Conservation (phyloP, 1,140 invertebrate species). For the Phymorhynchus buccinoides region DNA sequence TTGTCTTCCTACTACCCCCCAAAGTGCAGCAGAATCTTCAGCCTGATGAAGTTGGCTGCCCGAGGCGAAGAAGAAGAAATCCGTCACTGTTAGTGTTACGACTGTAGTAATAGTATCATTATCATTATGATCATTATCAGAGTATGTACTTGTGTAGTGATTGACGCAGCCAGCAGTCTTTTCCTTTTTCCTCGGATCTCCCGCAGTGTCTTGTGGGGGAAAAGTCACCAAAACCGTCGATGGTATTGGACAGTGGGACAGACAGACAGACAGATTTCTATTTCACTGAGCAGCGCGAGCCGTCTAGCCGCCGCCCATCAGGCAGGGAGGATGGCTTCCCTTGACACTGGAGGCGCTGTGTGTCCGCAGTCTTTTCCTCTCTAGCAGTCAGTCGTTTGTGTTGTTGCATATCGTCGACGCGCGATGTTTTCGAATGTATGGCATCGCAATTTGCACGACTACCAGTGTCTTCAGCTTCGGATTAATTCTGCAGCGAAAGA, state of each 20-base stretch:
- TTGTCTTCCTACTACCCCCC: too few relatives aligned
- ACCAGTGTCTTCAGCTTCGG: not conserved
- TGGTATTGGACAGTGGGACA: conserved; percentile 11
- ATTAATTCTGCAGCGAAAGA: not conserved
- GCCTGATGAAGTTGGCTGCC: too few relatives aligned
- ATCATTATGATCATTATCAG: too few relatives aligned
- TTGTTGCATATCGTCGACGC: not conserved
- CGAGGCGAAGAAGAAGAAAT: too few relatives aligned
- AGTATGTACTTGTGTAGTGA: not conserved
- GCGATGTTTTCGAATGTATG: conserved; percentile 21
- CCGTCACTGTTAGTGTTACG: too few relatives aligned
- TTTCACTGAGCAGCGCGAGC: not conserved
- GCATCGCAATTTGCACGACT: not conserved
- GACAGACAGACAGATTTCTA: not conserved
- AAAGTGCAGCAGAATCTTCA: too few relatives aligned
- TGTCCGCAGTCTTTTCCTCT: not conserved
- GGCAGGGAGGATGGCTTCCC: not conserved
- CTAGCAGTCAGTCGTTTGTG: not conserved
- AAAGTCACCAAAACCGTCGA: too few relatives aligned
- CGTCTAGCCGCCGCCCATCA: not conserved
- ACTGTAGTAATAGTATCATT: too few relatives aligned
- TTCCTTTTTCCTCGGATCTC: too few relatives aligned
- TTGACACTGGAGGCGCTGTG: conserved; percentile 21
- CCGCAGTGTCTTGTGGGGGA: too few relatives aligned
- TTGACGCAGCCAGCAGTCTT: not conserved